Evolutionary conservation across 1,140 invertebrate species (phyloP), one percentile per base, ranked within the genome.

Genomic region (Tetraneura akinire): DNA sequence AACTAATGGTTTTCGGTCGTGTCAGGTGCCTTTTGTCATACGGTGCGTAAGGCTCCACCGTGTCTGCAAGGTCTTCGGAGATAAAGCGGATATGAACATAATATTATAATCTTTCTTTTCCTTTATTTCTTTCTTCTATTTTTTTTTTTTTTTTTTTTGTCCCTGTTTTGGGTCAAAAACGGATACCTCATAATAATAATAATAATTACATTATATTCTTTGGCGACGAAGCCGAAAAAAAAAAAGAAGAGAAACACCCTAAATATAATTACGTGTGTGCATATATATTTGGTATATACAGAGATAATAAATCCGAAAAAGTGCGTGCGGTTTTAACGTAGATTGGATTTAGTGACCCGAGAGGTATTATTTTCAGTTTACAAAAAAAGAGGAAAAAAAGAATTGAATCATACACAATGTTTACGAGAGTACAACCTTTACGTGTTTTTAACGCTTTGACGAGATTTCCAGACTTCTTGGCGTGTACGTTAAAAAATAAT

Each of bases 321-420:
- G 74, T 78, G 62, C 74, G 74, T 78, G 74, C 74, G 74, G 74
- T 55, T 78, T 78, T 62, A 60, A 78, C 74, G 55, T 42, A 13
- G 0, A 62, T 78, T 37, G 74, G 74, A 78, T 78, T 78, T 78
- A 78, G 55, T 51, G 68, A 49, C 68, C 68, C 68, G 18, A 68
- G 14, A 68, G 45, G 47, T 71, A 71, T 71, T 71, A 51, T 71
- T 21, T 26, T 71, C 47, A 5, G 68, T 70, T 49, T 47, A 49
- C 42, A 26, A 29, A 70, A 47, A 70, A 70, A 70, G 47, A n/a
- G n/a, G n/a, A 70, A 68, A 26, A 47, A 49, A 26, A 70, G 29
- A 51, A 68, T 37, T 1, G 47, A 71, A 71, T 51, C 47, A 32
- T 23, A 29, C 26, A 49, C 68, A 51, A 51, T 71, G 45, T 70